Base-by-base conservation (phyloP, 2,888 invertebrate species). In the Tuberolachnus salignus region DNA sequence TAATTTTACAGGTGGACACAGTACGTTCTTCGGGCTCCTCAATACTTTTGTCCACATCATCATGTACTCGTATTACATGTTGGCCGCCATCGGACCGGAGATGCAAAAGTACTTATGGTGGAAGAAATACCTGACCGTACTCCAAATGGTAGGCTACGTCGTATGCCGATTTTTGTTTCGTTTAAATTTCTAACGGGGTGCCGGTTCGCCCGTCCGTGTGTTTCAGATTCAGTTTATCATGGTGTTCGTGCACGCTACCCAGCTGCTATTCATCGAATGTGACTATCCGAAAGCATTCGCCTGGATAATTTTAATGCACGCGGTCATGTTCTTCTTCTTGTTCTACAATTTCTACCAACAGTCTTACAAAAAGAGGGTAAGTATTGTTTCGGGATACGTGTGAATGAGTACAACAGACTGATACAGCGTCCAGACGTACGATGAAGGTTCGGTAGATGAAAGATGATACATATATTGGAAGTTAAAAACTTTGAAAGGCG, bases 31-130 rank as follows among this genome's bases (percentile, higher is more conserved):
- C 85, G 94, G 96, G 2, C 89, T 95, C 86, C 87, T 97, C 81
- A 97, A 97, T 87, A 94, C 95, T 0, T 96, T 96, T 85, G 96
- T 97, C 4, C 97, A 97, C 86, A 92, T 97, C 83, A 87, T 97
- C 80, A 97, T 97, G 97, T 97, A 97, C 87, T 87, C 88, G 84
- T 97, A 97, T 86, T 96, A 96, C 84, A 86, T 97, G 85, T 86
- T 97, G 83, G 92, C 97, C 1, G 97, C 96, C 0, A 88, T 97
- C 82, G 97, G 97, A 26, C 96, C 96, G 0, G 88, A 89, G 81
- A 89, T 94, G 81, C 94, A 94, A 86, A 92, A 92, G 84, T 97
- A 92, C 86, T 89, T 97, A 75, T 97, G 96, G 96, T 97, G 97
- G 96, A 97, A 97, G 88, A 94, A 92, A 84, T 95, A 97, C 85